Evolutionary conservation across 2,113 vertebrate species (phyloP).

Genomic region (human (Homo sapiens)): GRCh38 chr14:52080001-52080500

Average conservation of each 20-base stretch:
- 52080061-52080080: conserved; percentile 14
- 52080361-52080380: background rate
- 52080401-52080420: background rate
- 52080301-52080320: background rate
- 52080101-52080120: background rate
- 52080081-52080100: background rate
- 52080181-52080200: no score
- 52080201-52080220: background rate
- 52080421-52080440: background rate
- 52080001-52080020: background rate
- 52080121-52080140: background rate
- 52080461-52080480: background rate
- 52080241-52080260: background rate
- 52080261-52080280: background rate
- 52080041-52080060: background rate
- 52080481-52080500: background rate
- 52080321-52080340: background rate
- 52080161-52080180: background rate
- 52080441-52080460: background rate
- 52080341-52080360: background rate
- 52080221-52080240: background rate
- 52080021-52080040: background rate
- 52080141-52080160: background rate
- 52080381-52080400: background rate
- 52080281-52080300: background rate